Evolutionary conservation across 2,888 invertebrate genomes (phyloP).

Genomic region (Tromatobia lineatoria): DNA sequence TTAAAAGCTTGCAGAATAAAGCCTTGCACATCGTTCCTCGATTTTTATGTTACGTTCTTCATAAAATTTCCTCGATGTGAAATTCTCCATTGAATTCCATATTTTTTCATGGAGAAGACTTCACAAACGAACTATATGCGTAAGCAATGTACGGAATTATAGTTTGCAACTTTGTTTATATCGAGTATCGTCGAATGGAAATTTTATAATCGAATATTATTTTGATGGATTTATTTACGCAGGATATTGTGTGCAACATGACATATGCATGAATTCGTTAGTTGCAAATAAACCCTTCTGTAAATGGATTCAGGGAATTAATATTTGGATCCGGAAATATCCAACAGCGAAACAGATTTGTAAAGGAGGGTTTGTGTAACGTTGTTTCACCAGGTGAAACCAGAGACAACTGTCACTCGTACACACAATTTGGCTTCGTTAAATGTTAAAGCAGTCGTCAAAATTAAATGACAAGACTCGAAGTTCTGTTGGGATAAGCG

Average conservation of each 20-base stretch:
- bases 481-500: conserved; percentile 34
- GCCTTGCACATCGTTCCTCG: too few relatives aligned
- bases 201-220: neutral
- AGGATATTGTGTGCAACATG: neutral
- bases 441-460: conserved; percentile 47
- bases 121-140: too few relatives aligned
- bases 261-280: neutral
- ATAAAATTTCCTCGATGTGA: too few relatives aligned
- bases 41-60: too few relatives aligned
- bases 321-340: neutral
- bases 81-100: too few relatives aligned
- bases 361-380: neutral
- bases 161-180: too few relatives aligned
- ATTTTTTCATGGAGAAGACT: too few relatives aligned
- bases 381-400: neutral
- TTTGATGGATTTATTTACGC: neutral
- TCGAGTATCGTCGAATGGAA: too few relatives aligned
- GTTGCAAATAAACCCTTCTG: neutral
- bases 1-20: too few relatives aligned
- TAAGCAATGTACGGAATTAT: too few relatives aligned
- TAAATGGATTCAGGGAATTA: too few relatives aligned
- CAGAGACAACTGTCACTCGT: conserved; percentile 11
- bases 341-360: too few relatives aligned
- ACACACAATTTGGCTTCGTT: conserved; percentile 45
- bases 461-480: conserved; percentile 48